Conservation (phyloP, 2,797 vertebrate species). For the Sebastiscus tertius region DNA sequence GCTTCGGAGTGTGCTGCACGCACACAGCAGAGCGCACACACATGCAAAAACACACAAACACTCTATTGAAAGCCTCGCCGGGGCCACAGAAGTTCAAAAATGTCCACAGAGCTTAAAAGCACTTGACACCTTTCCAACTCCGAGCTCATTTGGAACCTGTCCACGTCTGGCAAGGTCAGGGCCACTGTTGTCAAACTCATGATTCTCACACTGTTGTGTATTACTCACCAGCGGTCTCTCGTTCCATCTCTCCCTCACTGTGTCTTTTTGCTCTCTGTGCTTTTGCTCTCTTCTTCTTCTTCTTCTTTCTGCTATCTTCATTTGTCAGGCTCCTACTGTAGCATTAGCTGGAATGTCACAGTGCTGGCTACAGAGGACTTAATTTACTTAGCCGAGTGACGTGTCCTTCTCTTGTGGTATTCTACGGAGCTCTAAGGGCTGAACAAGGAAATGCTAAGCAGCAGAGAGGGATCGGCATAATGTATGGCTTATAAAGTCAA, state of each 20-base stretch:
- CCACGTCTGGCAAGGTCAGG: constrained; percentile 72
- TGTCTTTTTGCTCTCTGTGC: constrained; percentile 13
- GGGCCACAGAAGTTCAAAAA: constrained; percentile 57
- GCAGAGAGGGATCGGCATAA: constrained; percentile 8
- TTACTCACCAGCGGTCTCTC: constrained; percentile 26
- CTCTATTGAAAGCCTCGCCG: constrained; percentile 27
- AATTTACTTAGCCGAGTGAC: constrained; percentile 65
- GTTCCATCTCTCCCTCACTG: not conserved
- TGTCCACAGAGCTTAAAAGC: constrained; percentile 64
- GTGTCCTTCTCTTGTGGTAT: constrained; percentile 42
- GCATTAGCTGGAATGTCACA: constrained; percentile 64
- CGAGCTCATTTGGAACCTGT: constrained; percentile 69
- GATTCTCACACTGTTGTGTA: constrained; percentile 56
- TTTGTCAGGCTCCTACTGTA: constrained; percentile 60
- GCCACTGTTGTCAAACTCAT: constrained; percentile 68
- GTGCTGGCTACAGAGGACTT: constrained; percentile 61
- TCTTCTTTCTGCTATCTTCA: constrained; percentile 58
- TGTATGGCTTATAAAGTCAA: constrained; percentile 9
- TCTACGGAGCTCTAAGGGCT: constrained; percentile 14
- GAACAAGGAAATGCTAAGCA: constrained; percentile 32
- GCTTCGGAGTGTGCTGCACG: constrained; percentile 7
- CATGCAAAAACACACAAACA: not conserved
- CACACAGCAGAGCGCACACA: not conserved
- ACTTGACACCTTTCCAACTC: constrained; percentile 74
- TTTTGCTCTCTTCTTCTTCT: constrained; percentile 23